Conservation (phyloP, 2,113 vertebrate species). For the Pungitius pungitius region DNA sequence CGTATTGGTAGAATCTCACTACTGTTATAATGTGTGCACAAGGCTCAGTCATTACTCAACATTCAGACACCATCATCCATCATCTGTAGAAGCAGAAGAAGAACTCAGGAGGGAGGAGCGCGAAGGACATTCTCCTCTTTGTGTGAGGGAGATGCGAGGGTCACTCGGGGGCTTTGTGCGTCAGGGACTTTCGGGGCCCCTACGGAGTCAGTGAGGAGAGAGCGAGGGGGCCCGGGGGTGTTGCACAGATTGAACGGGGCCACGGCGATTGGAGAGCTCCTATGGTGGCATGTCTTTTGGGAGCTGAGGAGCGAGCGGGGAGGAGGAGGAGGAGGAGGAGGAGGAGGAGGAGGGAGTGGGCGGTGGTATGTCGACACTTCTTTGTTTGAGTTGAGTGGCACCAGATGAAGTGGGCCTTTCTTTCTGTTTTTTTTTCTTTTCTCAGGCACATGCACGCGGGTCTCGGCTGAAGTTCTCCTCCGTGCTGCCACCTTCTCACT, state of each 20-base stretch:
- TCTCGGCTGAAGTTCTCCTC: conserved; percentile 36
- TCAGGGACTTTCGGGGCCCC: conserved; percentile 49
- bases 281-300: conserved; percentile 48
- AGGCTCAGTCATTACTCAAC: background rate
- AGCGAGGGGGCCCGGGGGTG: conserved; percentile 36
- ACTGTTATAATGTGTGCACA: background rate
- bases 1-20: background rate
- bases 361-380: conserved; percentile 19
- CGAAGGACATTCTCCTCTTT: conserved; percentile 47
- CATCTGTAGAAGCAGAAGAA: conserved; percentile 29
- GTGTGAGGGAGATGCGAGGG: conserved; percentile 65
- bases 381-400: conserved; percentile 60
- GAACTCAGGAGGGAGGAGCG: conserved; percentile 12
- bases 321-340: background rate
- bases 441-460: conserved; percentile 25
- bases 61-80: conserved; percentile 11
- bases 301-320: conserved; percentile 18
- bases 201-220: conserved; percentile 39
- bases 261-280: too few species aligned
- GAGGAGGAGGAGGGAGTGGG: background rate
- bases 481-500: conserved; percentile 60
- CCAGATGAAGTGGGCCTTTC: conserved; percentile 42
- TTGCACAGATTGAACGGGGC: conserved; percentile 64
- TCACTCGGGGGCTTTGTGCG: conserved; percentile 55
- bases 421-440: conserved; percentile 25